Base-by-base conservation (phyloP, 1,140 invertebrate species). In the Planococcus citri region DNA sequence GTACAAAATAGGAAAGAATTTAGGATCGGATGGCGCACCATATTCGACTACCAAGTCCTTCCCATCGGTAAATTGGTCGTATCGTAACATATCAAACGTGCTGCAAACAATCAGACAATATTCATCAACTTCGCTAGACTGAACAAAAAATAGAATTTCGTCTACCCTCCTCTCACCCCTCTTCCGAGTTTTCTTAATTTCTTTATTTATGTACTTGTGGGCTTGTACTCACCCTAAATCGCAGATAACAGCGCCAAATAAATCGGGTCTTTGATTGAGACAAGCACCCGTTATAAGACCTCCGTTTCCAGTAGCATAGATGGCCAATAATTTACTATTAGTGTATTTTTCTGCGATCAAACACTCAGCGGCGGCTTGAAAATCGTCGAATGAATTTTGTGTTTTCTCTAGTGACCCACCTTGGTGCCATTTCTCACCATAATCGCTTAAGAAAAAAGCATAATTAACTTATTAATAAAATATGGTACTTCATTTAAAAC, bases 31-130 rank as follows among this genome's bases (percentile, higher is more conserved):
- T 1, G 94, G 87, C 79, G 86, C 89, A 17, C 97, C 97, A 81
- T 91, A 99, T 80, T 99, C 97, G 0, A 93, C 92, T 33, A 87
- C 87, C 97, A 96, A 99, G 27, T 93, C 91, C 79, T 93, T 89
- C 0, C 96, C 97, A 77, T 98, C 95, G 0, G 96, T 99, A 77
- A 98, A 99, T 80, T 97, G 97, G 80, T 98, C 94, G 80, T 94
- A 99, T 57, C 95, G 84, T 58, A 98, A 79, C 93, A 98, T 95
- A 80, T 99, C 97, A 80, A 98, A 84, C 0, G 99, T 95, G 27
- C 95, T 95, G 77, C 57, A 80, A 80, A 75, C 69, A 27, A 75
- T 73, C 70, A 61, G 38, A 25, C n/a, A n/a, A 17, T 51, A 61
- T 8, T 8, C 24, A 2, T n/a, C 8, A 25, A 68, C 6, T 1